Evolutionary conservation across 2,113 vertebrate genomes (phyloP).

Genomic region (Urocitellus parryii): DNA sequence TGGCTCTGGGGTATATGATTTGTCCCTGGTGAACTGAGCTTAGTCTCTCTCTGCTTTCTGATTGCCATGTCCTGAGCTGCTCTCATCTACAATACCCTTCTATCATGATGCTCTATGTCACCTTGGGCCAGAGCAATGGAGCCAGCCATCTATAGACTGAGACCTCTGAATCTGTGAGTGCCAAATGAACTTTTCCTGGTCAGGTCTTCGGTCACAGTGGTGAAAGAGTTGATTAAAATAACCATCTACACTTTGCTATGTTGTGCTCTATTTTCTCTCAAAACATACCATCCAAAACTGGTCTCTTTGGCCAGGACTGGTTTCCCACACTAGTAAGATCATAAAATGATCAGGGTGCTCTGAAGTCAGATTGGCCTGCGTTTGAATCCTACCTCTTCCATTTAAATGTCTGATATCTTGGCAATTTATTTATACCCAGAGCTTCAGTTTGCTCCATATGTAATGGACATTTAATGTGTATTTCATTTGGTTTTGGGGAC

Average conservation of each 20-base stretch:
- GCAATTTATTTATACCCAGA: not conserved
- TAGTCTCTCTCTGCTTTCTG: too few relatives aligned
- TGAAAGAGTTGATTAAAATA: too few relatives aligned
- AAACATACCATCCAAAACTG: not conserved
- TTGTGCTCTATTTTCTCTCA: not conserved
- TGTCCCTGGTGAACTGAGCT: too few relatives aligned
- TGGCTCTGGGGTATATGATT: too few relatives aligned
- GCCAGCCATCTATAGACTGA: too few relatives aligned
- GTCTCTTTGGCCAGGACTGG: not conserved
- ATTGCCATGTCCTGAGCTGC: too few relatives aligned
- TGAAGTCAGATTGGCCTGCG: not conserved
- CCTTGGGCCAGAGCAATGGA: too few relatives aligned
- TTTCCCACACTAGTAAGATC: not conserved
- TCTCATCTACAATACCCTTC: too few relatives aligned
- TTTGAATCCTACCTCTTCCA: not conserved
- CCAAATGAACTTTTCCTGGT: too few relatives aligned
- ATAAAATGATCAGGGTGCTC: not conserved
- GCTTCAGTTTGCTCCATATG: not conserved
- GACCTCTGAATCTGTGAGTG: too few relatives aligned
- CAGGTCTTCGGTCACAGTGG: too few relatives aligned
- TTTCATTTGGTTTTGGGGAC: not conserved
- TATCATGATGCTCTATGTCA: too few relatives aligned
- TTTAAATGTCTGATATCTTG: not conserved
- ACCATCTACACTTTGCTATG: not conserved
- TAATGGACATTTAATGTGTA: not conserved